Evolutionary conservation across 1,140 invertebrate genomes (phyloP), one percentile per base, ranked within the genome.

Genomic region (Nixonia krombeini): DNA sequence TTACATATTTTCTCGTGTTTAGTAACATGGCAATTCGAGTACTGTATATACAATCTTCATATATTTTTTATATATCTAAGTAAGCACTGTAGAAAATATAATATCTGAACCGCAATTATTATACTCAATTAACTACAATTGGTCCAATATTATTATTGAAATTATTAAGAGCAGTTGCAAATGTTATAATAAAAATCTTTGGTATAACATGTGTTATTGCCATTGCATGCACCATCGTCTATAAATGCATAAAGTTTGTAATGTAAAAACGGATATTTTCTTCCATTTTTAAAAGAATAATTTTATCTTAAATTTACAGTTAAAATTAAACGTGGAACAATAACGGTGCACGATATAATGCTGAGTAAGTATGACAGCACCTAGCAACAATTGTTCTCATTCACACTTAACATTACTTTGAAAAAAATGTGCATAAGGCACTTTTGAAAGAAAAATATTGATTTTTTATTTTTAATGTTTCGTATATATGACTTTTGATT

Each of bases 171-270:
- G 21, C 21, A 21, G 23, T 21, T 28, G 49, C 45, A n/a, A n/a
- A n/a, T 8, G 50, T 70, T 52, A 62, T 21, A 29, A 61, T 50
- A 56, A 73, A 74, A 76, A 78, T 85, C 83, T 85, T 85, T 85
- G 83, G 83, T 78, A 84, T 82, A 72, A 72, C 56, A 59, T 75
- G 68, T 65, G 69, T 79, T 81, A 81, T 80, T 81, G 74, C 73
- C 74, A 69, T 71, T 57, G 41, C 55, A 58, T 47, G 57, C 62
- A 66, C 57, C 63, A 66, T 53, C 46, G n/a, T 61, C 57, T 18
- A 31, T 21, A 21, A 21, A 21, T 21, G 21, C 21, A 21, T 3
- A 21, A 21, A 21, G 21, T 21, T 45, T 28, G 45, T 37, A 16
- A 31, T n/a, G 10, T 13, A 13, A 33, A 33, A 2, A 10, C 1